Evolutionary conservation across 2,113 vertebrate genomes (phyloP).

Genomic region (Cervus canadensis): DNA sequence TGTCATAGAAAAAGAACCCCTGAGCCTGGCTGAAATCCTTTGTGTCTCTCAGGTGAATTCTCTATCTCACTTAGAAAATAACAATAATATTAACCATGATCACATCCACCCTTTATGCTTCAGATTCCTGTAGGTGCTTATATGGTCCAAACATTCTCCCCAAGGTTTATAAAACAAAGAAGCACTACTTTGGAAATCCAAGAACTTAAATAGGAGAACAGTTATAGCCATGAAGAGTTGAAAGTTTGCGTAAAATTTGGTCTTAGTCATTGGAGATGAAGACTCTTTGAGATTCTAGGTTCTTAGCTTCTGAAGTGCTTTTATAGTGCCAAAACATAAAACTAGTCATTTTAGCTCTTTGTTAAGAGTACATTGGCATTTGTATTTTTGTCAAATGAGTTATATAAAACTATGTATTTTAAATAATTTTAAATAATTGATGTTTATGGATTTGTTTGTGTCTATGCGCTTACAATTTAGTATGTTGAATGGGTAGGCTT

Average conservation of each 20-base stretch:
- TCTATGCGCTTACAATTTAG: background rate
- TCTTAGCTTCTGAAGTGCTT: background rate
- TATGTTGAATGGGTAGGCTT: background rate
- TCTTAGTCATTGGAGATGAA: background rate
- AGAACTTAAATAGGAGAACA: background rate
- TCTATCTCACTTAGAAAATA: background rate
- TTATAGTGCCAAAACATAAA: background rate
- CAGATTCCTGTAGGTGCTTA: background rate
- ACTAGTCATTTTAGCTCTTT: background rate
- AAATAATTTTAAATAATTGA: constrained; percentile 28
- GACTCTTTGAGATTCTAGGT: background rate
- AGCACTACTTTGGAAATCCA: background rate
- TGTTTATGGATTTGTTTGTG: constrained; percentile 25
- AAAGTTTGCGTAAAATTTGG: background rate
- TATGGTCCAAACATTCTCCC: no score
- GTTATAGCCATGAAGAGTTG: background rate
- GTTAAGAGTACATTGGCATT: background rate
- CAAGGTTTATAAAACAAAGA: background rate
- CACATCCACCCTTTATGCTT: background rate
- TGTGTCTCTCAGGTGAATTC: background rate
- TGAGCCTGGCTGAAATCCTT: background rate
- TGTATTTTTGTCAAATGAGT: constrained; percentile 22
- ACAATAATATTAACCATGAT: background rate
- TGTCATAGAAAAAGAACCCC: background rate
- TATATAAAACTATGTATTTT: background rate